Evolutionary conservation across 1,140 invertebrate genomes (phyloP), one percentile per base, ranked within the genome.

Genomic region (Zaprionus capensis): DNA sequence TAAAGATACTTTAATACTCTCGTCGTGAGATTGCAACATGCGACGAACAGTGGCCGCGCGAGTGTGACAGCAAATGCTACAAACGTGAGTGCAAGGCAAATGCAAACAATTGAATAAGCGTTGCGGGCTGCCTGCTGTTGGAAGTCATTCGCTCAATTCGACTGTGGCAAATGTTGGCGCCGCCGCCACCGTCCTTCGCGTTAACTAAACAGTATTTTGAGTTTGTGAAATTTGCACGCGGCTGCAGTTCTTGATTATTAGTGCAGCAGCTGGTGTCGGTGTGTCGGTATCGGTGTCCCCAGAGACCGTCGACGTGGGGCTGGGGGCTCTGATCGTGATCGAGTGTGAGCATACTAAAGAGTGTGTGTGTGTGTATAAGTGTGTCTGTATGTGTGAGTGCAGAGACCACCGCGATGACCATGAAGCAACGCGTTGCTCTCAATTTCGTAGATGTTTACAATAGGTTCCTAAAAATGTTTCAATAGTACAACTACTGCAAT

Each of bases 71-170:
- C 68, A 20, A 63, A 49, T 58, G 68, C 55, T 44, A 28, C 34
- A 64, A 80, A 73, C 78, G 76, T 74, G 53, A 76, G 75, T 65
- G 75, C 80, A 82, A 79, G 53, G 72, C 72, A 34, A 78, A 76
- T 66, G 82, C 82, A 85, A 85, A 85, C 82, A 85, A 85, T 85
- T 82, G 80, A 81, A 86, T 86, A 85, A 72, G 63, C 63, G 56
- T 58, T 65, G 66, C 71, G 26, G 34, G n/a, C 38, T 55, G 36
- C 31, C 28, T 49, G 65, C 67, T 63, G 71, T 31, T 56, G 51
- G 69, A 20, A 57, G 46, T 49, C 20, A 61, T 17, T 55, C 56
- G 63, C 15, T 49, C n/a, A 38, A 71, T 46, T 17, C 41, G 41
- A 9, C n/a, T 46, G n/a, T n/a, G n/a, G 20, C 53, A 41, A 65